These are phyloP conservation scores for Leptopilina syphax DNA, from an alignment of 2,888 invertebrate genomes.

Conservation along the genomic window DNA sequence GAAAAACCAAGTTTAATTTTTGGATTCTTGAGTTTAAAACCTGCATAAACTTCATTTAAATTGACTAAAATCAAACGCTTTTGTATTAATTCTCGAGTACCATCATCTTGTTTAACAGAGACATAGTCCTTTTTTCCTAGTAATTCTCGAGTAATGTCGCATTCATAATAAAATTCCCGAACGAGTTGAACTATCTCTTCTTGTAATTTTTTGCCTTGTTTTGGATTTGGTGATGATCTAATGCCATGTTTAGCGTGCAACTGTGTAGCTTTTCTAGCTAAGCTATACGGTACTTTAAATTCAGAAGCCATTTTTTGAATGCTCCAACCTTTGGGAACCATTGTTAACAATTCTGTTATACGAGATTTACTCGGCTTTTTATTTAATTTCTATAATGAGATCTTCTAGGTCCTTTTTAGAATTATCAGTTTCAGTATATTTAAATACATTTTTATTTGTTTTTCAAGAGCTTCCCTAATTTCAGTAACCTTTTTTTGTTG, in stretches of 20 bases:
- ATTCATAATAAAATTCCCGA: slow-evolving; percentile 4
- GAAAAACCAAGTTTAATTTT: background rate
- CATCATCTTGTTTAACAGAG: background rate
- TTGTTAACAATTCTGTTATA: background rate
- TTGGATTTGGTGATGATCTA: slow-evolving; percentile 6
- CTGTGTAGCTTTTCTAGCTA: background rate
- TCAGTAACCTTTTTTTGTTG: too few species aligned
- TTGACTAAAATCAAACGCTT: background rate
- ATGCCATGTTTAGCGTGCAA: background rate
- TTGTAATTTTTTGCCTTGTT: slow-evolving; percentile 5
- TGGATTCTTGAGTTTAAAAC: background rate
- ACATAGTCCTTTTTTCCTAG: slow-evolving; percentile 5
- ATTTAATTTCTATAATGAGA: too few species aligned
- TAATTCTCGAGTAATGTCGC: background rate
- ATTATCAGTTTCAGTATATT: too few species aligned
- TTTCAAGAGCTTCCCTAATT: too few species aligned
- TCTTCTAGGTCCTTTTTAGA: too few species aligned
- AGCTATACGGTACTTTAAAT: slow-evolving; percentile 2
- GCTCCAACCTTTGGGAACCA: slow-evolving; percentile 4
- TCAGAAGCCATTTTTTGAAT: background rate
- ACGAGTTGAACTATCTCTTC: background rate
- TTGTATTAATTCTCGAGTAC: background rate
- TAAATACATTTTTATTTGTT: too few species aligned
- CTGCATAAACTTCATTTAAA: background rate
- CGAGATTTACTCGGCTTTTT: background rate